These are phyloP conservation scores for Drosophila algonquin DNA, from an alignment of 2,888 invertebrate genomes.

Conservation along the genomic window DNA sequence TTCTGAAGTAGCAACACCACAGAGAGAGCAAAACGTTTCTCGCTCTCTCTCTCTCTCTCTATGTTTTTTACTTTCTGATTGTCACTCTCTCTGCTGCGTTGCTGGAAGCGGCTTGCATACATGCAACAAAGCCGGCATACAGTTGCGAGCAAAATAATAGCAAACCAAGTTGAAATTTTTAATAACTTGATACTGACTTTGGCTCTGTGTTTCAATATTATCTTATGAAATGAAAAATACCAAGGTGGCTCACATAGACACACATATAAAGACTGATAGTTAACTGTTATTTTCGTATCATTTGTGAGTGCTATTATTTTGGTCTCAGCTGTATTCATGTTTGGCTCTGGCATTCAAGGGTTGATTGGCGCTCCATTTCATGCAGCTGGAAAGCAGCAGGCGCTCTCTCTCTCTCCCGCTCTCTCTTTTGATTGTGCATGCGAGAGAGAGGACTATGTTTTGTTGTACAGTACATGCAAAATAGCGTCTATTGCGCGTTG, in stretches of 20 bases:
- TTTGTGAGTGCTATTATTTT: slow-evolving; percentile 10
- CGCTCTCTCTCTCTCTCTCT: slow-evolving; percentile 3
- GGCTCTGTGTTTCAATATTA: neutral
- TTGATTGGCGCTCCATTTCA: slow-evolving; percentile 15
- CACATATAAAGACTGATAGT: neutral
- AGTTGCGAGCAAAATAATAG: neutral
- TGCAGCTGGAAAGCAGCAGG: slow-evolving; percentile 17
- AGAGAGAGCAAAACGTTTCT: neutral
- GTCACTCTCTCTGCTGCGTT: slow-evolving; percentile 34
- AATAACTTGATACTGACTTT: neutral
- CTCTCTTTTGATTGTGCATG: slow-evolving; percentile 20
- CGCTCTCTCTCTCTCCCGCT: slow-evolving; percentile 5
- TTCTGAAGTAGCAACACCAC: neutral
- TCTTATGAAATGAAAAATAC: neutral
- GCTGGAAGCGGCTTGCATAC: slow-evolving; percentile 39
- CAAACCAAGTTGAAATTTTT: neutral
- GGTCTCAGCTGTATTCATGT: neutral
- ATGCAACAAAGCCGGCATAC: neutral
- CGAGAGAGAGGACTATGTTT: slow-evolving; percentile 27
- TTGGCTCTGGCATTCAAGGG: slow-evolving; percentile 13
- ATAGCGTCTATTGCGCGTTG: slow-evolving; percentile 52
- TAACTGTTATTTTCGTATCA: neutral
- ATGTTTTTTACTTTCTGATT: slow-evolving; percentile 36
- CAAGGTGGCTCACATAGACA: neutral
- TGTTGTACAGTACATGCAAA: slow-evolving; percentile 75